A percentile compares a stretch with the other conserved stretches of the same genome.
These are phyloP conservation scores for Acholoe squamosa DNA, from an alignment of 2,888 invertebrate species.

Conservation along the genomic window DNA sequence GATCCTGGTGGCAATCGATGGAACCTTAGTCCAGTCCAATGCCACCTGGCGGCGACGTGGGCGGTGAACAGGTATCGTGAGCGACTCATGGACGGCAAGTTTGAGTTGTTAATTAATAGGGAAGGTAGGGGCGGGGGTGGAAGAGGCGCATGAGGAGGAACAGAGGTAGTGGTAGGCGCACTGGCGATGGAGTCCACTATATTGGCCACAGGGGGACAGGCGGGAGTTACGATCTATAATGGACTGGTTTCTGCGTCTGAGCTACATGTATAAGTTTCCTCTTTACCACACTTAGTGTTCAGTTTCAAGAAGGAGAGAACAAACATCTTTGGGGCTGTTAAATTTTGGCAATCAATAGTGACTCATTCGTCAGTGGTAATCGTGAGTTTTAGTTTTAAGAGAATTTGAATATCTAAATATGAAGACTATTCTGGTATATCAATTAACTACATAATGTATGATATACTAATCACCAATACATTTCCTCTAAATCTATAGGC, in stretches of 20 bases:
- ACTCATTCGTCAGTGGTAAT: too few relatives aligned
- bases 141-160: background rate
- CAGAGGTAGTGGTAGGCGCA: background rate
- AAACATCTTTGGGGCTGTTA: too few relatives aligned
- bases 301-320: too few relatives aligned
- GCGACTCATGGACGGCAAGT: background rate
- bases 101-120: background rate
- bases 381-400: too few relatives aligned
- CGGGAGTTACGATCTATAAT: background rate
- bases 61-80: background rate
- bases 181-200: background rate
- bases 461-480: too few relatives aligned
- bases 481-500: background rate
- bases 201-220: background rate
- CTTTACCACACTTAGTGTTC: too few relatives aligned
- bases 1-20: constrained; percentile 1
- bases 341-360: too few relatives aligned
- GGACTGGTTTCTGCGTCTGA: too few relatives aligned
- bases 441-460: too few relatives aligned
- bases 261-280: too few relatives aligned
- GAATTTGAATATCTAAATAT: too few relatives aligned
- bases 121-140: background rate
- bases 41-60: background rate
- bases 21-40: background rate
- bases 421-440: too few relatives aligned